phyloP scores from a whole-genome alignment of 2,888 invertebrate genomes.

The Nezara viridula region DNA sequence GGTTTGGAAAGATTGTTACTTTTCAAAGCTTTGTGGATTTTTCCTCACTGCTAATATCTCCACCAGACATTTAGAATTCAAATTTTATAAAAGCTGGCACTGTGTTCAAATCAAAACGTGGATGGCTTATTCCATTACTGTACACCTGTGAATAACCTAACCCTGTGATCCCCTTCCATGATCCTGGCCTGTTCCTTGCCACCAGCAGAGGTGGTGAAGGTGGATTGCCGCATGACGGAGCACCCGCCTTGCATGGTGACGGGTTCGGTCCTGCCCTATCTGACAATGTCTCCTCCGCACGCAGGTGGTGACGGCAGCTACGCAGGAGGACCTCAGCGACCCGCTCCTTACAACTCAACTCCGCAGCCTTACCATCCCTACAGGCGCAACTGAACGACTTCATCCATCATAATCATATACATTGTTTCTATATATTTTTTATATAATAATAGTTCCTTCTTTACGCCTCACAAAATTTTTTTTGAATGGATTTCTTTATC shows the following conservation, averaged over 20 bases:
- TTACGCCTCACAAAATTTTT: not conserved
- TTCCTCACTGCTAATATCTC: not conserved
- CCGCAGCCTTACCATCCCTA: constrained; percentile 72
- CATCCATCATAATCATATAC: constrained; percentile 46
- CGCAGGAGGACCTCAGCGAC: constrained; percentile 71
- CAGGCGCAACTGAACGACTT: constrained; percentile 68
- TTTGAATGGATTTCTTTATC: constrained; percentile 30
- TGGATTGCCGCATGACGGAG: constrained; percentile 60
- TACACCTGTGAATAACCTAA: not conserved
- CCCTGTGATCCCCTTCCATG: constrained; percentile 45
- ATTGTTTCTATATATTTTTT: constrained; percentile 55
- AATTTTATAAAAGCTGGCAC: not conserved
- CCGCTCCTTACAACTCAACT: constrained; percentile 69
- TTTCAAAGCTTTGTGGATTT: not conserved
- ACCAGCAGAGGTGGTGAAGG: constrained; percentile 54
- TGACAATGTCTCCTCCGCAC: constrained; percentile 60
- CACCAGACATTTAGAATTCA: not conserved
- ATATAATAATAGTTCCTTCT: constrained; percentile 56
- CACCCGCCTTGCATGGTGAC: constrained; percentile 64
- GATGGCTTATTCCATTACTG: not conserved
- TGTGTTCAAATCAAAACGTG: constrained; percentile 9
- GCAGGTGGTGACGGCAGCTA: constrained; percentile 64
- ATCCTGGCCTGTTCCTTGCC: constrained; percentile 1
- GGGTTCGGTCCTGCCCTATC: constrained; percentile 59
- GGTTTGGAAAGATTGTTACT: not conserved